A percentile compares a stretch with the other conserved stretches of the same genome.
Conservation (phyloP, 2,113 vertebrate species). For the Sylvilagus bachmani region DNA sequence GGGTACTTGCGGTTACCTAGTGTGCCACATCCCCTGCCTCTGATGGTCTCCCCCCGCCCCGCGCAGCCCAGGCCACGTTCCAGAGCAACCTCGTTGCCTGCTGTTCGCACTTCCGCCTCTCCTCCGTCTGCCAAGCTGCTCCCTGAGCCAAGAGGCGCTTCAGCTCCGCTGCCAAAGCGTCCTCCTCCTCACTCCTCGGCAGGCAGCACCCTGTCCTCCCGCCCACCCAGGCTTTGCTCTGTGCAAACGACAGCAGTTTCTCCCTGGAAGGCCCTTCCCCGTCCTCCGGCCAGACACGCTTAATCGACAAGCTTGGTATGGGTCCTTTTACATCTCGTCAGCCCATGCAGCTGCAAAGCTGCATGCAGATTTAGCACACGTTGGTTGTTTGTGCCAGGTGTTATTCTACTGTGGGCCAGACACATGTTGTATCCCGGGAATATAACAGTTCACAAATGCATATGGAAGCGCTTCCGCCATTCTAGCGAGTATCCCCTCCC, state of each 20-base stretch:
- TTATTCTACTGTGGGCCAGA: not conserved
- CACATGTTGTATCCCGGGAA: not conserved
- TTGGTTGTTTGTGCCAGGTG: not conserved
- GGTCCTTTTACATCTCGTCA: not conserved
- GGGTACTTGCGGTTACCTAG: not conserved
- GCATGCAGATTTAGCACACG: not conserved
- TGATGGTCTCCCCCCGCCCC: not conserved
- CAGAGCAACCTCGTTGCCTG: not conserved
- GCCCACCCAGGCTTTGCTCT: constrained; percentile 3
- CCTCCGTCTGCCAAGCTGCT: constrained; percentile 66
- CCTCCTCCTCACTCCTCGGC: not conserved
- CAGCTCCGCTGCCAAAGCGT: constrained; percentile 45
- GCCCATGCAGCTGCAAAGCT: not conserved
- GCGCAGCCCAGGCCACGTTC: not conserved
- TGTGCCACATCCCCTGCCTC: not conserved
- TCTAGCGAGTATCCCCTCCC: not conserved
- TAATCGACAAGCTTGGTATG: not conserved
- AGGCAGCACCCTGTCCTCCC: not conserved
- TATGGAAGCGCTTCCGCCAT: not conserved
- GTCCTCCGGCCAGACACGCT: not conserved
- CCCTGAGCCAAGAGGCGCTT: not conserved
- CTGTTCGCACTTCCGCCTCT: constrained; percentile 69
- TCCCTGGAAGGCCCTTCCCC: not conserved
- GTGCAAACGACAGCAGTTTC: not conserved
- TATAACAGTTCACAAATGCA: not conserved